Percentiles rank a stretch among this genome's conserved stretches.
These are phyloP conservation scores for Dendrolimus punctatus DNA, from an alignment of 1,140 invertebrate genomes.

Conservation along the genomic window DNA sequence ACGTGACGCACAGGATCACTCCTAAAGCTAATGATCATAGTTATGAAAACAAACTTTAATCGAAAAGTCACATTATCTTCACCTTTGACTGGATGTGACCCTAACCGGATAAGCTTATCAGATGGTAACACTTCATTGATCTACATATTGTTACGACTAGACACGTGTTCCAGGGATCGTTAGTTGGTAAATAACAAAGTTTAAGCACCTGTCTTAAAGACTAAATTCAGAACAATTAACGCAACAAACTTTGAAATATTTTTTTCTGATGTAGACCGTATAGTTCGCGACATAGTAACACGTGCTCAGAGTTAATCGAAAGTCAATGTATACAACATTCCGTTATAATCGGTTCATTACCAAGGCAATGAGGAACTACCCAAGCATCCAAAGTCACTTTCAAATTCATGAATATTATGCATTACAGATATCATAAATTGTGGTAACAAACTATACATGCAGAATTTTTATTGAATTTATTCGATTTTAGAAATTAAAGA, in stretches of 20 bases:
- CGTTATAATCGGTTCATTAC: too few relatives aligned
- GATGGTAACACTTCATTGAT: constrained; percentile 1
- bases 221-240: too few relatives aligned
- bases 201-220: too few relatives aligned
- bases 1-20: constrained; percentile 31
- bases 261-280: too few relatives aligned
- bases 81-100: constrained; percentile 5
- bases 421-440: neutral
- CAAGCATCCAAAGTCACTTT: constrained; percentile 1
- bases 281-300: too few relatives aligned
- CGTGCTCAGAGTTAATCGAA: too few relatives aligned
- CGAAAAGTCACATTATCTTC: constrained; percentile 20
- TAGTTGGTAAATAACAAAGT: too few relatives aligned
- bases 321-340: too few relatives aligned
- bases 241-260: too few relatives aligned
- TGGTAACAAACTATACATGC: neutral
- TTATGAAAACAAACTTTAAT: constrained; percentile 15
- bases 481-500: neutral
- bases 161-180: neutral
- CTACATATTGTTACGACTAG: neutral
- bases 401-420: neutral
- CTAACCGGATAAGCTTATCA: neutral
- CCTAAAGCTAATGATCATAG: constrained; percentile 16
- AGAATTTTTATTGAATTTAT: neutral
- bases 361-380: neutral